These are phyloP conservation scores for Carabus problematicus DNA, from an alignment of 2,888 invertebrate species.

Conservation along the genomic window DNA sequence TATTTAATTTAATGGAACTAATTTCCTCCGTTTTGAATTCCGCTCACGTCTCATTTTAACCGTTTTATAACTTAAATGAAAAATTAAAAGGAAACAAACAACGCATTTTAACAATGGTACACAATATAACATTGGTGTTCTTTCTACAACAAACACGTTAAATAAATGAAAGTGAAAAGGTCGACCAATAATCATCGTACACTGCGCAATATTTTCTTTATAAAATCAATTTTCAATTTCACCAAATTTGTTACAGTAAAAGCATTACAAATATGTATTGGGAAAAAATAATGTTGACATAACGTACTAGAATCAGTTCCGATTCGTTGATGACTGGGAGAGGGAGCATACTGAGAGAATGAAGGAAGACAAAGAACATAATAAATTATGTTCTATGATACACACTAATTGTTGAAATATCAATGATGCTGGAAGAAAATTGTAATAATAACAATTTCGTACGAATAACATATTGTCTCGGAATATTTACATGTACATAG, in stretches of 20 bases:
- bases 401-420: too few species aligned
- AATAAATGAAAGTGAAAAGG: slow-evolving; percentile 7
- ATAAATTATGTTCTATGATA: not conserved
- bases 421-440: too few species aligned
- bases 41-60: slow-evolving; percentile 36
- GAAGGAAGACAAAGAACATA: not conserved
- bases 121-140: slow-evolving; percentile 13
- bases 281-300: not conserved
- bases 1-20: slow-evolving; percentile 39
- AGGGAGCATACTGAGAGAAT: not conserved
- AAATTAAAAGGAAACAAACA: slow-evolving; percentile 37
- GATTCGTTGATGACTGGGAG: not conserved
- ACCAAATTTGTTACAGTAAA: not conserved
- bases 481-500: too few species aligned
- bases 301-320: not conserved
- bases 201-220: too few species aligned
- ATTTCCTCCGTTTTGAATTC: slow-evolving; percentile 36
- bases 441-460: too few species aligned
- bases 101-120: slow-evolving; percentile 25
- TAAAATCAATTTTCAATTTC: too few species aligned
- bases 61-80: slow-evolving; percentile 37
- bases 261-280: not conserved
- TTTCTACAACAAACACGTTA: slow-evolving; percentile 22
- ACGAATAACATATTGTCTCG: too few species aligned
- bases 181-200: too few species aligned